Percentiles rank a stretch among this genome's conserved stretches.
These are phyloP conservation scores for Euura saliciscinereae DNA, from an alignment of 1,140 invertebrate genomes.

Conservation along the genomic window DNA sequence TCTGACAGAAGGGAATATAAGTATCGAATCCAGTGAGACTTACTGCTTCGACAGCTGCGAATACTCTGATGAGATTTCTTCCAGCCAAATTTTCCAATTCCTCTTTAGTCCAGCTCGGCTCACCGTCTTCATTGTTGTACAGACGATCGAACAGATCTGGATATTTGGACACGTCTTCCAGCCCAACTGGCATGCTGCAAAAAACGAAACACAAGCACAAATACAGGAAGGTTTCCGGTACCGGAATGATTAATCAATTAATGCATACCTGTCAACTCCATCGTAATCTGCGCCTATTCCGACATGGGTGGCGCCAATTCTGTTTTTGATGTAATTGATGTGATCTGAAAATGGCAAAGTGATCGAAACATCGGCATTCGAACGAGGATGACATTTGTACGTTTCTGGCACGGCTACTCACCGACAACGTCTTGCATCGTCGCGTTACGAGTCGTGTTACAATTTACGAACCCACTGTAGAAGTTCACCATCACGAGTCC, in stretches of 20 bases:
- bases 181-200: conserved; percentile 63
- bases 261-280: conserved; percentile 60
- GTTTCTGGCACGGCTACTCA: conserved; percentile 34
- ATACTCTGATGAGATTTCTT: conserved; percentile 72
- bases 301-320: conserved; percentile 63
- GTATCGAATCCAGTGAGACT: conserved; percentile 16
- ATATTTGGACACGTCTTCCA: conserved; percentile 75
- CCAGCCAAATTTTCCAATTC: conserved; percentile 76
- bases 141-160: conserved; percentile 69
- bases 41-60: conserved; percentile 71
- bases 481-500: conserved; percentile 72
- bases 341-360: conserved; percentile 60
- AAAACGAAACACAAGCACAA: conserved; percentile 18
- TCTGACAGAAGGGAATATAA: too few species aligned
- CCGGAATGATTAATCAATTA: not conserved
- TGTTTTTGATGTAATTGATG: conserved; percentile 67
- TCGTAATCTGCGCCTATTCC: conserved; percentile 66
- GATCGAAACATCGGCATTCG: conserved; percentile 11
- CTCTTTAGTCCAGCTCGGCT: conserved; percentile 65
- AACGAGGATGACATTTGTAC: not conserved
- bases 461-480: conserved; percentile 62
- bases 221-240: not conserved
- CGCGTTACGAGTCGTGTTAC: conserved; percentile 40
- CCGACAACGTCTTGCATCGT: conserved; percentile 53
- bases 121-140: conserved; percentile 44